Percentiles rank a stretch among this genome's conserved stretches.
Conservation (phyloP, 2,113 vertebrate genomes). For the Ciconia boyciana region DNA sequence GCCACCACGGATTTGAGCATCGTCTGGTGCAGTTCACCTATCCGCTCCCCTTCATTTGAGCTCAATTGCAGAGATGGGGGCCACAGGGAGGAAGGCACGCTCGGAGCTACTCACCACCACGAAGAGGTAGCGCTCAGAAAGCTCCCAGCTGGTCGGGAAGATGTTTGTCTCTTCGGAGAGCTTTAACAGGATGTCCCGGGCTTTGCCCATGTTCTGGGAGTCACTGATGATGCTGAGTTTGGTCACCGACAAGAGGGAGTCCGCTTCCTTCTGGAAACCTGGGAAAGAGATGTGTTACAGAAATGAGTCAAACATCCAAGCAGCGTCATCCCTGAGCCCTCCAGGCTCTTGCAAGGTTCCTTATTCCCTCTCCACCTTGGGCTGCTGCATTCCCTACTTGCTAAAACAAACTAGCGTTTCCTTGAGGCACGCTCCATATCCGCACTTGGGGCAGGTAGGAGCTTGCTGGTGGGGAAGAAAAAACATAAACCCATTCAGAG, state of each 20-base stretch:
- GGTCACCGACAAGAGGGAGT: constrained; percentile 84
- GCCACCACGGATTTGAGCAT: not conserved
- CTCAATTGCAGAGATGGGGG: not conserved
- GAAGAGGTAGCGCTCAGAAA: constrained; percentile 82
- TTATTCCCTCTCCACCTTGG: not conserved
- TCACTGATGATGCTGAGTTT: constrained; percentile 79
- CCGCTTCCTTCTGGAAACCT: constrained; percentile 92
- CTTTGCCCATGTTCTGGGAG: constrained; percentile 77
- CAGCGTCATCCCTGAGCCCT: not conserved
- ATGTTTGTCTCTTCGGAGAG: constrained; percentile 85
- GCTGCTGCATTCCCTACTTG: not conserved
- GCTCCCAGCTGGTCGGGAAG: constrained; percentile 79
- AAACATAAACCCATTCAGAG: not conserved
- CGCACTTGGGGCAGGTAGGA: not conserved
- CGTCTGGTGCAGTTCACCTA: not conserved
- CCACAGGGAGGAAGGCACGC: rapidly evolving
- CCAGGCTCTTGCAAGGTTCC: not conserved
- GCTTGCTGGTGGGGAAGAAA: not conserved
- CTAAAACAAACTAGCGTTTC: not conserved
- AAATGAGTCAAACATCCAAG: not conserved
- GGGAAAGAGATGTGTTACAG: not conserved
- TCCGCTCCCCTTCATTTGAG: rapidly evolving
- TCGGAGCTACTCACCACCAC: constrained; percentile 79
- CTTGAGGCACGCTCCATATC: not conserved
- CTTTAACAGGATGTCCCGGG: constrained; percentile 78